phyloP scores from a whole-genome alignment of 2,888 invertebrate species.

The Electrophaes corylata region DNA sequence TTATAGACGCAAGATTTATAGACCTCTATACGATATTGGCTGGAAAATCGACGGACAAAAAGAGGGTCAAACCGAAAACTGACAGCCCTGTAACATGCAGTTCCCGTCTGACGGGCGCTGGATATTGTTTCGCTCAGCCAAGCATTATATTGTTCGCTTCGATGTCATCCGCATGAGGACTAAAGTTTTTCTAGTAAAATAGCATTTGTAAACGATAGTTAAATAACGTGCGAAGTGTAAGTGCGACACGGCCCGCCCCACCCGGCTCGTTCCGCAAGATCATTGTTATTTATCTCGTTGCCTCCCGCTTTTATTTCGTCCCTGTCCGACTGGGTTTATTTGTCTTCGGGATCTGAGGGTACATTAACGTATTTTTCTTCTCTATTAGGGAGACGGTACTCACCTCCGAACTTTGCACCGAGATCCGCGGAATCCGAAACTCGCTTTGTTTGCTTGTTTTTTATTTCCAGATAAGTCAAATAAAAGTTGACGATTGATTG shows the following conservation, averaged over 20 bases:
- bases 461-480: slow-evolving; percentile 79
- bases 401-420: slow-evolving; percentile 78
- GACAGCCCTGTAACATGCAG: slow-evolving; percentile 53
- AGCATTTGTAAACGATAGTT: slow-evolving; percentile 48
- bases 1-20: slow-evolving; percentile 8
- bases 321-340: slow-evolving; percentile 79
- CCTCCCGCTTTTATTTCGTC: slow-evolving; percentile 78
- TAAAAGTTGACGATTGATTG: slow-evolving; percentile 83
- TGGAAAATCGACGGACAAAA: slow-evolving; percentile 21
- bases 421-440: slow-evolving; percentile 67
- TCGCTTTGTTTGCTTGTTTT: slow-evolving; percentile 74
- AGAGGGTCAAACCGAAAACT: slow-evolving; percentile 34
- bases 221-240: slow-evolving; percentile 62
- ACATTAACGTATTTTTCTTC: slow-evolving; percentile 85
- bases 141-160: slow-evolving; percentile 53
- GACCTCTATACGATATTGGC: slow-evolving; percentile 9
- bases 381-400: slow-evolving; percentile 80
- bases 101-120: slow-evolving; percentile 53
- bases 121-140: slow-evolving; percentile 58
- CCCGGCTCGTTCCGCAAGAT: slow-evolving; percentile 61
- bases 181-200: slow-evolving; percentile 34
- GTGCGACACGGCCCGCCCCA: slow-evolving; percentile 53
- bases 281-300: slow-evolving; percentile 80
- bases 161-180: slow-evolving; percentile 30
- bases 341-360: slow-evolving; percentile 82